These are phyloP conservation scores for Holothuria scabra DNA, from an alignment of 53 echinoderm and acorn worm genomes.

Conservation along the genomic window DNA sequence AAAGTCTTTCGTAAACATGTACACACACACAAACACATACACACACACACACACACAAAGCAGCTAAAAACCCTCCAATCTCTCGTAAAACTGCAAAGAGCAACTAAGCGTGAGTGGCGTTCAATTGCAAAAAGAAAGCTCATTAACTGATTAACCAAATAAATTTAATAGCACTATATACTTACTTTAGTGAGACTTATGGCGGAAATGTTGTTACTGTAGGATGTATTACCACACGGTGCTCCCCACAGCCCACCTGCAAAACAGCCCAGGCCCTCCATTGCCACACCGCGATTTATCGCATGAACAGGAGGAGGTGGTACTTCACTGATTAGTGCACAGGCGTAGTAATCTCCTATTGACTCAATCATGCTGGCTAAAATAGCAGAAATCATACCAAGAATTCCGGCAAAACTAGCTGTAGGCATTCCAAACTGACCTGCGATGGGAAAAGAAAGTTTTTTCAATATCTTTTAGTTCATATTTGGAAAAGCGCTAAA, in stretches of 20 bases:
- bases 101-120: no score
- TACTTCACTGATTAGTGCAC: constrained; percentile 20
- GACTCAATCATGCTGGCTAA: constrained; percentile 19
- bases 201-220: constrained; percentile 13
- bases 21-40: no score
- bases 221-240: constrained; percentile 7
- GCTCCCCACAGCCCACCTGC: constrained; percentile 6
- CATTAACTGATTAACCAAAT: no score
- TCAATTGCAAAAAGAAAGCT: no score
- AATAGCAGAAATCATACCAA: constrained; percentile 7
- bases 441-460: neutral
- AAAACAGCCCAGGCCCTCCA: constrained; percentile 20
- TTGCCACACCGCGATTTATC: constrained; percentile 13
- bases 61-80: no score
- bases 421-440: constrained; percentile 27
- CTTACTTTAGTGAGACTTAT: constrained; percentile 33
- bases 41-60: no score
- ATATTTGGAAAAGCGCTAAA: no score
- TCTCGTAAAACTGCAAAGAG: no score
- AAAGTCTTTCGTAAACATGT: no score
- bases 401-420: constrained; percentile 3
- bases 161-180: no score
- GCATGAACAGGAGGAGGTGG: constrained; percentile 41
- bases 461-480: no score
- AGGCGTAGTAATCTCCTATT: constrained; percentile 26